These are phyloP conservation scores for Premnoplex brunnescens DNA, from an alignment of 2,797 vertebrate species.

Conservation along the genomic window DNA sequence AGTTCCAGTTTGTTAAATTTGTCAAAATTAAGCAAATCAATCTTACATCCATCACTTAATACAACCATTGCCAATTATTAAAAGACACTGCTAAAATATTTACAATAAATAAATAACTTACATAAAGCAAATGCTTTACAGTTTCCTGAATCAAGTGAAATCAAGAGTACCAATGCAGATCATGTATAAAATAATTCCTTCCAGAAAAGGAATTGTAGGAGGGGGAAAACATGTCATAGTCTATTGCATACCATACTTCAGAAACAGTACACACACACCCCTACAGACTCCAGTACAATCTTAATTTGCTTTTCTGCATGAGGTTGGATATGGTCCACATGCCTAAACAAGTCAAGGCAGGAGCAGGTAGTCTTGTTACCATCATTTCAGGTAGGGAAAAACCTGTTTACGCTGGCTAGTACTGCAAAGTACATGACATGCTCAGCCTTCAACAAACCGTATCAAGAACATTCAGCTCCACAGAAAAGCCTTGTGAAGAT, in stretches of 20 bases:
- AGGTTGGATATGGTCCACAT: neutral
- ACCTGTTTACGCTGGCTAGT: neutral
- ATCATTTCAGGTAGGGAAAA: neutral
- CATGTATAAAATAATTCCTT: neutral
- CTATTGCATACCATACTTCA: neutral
- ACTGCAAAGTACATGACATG: neutral
- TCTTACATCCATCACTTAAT: neutral
- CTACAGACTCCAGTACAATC: neutral
- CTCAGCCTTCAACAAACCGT: neutral
- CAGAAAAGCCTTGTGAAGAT: neutral
- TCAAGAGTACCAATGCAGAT: constrained; percentile 9
- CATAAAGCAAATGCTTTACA: constrained; percentile 45
- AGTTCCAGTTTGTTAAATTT: neutral
- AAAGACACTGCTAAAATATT: constrained; percentile 25
- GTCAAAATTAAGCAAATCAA: neutral
- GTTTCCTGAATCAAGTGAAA: constrained; percentile 34
- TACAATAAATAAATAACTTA: constrained; percentile 74
- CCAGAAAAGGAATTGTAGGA: neutral
- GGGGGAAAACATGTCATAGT: neutral
- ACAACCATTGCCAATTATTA: neutral
- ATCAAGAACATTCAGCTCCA: neutral
- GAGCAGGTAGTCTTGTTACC: neutral
- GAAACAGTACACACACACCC: neutral
- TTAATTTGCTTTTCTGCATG: neutral
- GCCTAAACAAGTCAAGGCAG: neutral